Percentiles rank a stretch among this genome's conserved stretches.
Conservation (phyloP, 2,113 vertebrate species). For the Elgaria multicarinata region DNA sequence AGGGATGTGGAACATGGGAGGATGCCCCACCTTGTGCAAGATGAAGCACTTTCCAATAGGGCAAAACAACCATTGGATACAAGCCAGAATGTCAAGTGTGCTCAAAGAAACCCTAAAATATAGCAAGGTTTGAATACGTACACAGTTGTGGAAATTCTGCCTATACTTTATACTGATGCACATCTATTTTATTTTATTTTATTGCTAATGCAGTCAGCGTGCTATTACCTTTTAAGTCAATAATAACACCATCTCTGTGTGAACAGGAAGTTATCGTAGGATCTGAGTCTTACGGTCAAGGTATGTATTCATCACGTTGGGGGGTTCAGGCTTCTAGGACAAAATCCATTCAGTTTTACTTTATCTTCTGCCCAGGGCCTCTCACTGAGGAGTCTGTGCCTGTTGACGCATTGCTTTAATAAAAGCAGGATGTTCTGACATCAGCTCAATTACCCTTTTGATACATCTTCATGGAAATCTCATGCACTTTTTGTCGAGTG, state of each 20-base stretch:
- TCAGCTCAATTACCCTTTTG: neutral
- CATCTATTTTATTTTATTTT: too few relatives aligned
- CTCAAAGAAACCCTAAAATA: neutral
- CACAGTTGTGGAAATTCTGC: neutral
- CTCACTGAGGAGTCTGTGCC: neutral
- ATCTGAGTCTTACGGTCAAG: neutral
- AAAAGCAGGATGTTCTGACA: neutral
- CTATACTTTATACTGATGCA: neutral
- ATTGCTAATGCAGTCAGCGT: neutral
- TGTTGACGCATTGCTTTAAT: slow-evolving; percentile 5
- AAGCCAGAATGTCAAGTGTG: neutral
- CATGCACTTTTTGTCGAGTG: neutral
- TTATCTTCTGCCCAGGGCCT: neutral
- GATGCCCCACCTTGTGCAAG: neutral
- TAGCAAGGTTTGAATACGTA: neutral
- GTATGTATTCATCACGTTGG: neutral
- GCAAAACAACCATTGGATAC: neutral
- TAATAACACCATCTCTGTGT: neutral
- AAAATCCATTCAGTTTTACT: neutral
- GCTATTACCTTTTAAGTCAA: neutral
- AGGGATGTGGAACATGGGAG: neutral
- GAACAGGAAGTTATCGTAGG: neutral
- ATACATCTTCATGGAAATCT: neutral
- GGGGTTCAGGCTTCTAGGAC: neutral
- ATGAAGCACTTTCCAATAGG: neutral